phyloP scores from a whole-genome alignment of 2,113 vertebrate species.

The Orientallactaga bullata region DNA sequence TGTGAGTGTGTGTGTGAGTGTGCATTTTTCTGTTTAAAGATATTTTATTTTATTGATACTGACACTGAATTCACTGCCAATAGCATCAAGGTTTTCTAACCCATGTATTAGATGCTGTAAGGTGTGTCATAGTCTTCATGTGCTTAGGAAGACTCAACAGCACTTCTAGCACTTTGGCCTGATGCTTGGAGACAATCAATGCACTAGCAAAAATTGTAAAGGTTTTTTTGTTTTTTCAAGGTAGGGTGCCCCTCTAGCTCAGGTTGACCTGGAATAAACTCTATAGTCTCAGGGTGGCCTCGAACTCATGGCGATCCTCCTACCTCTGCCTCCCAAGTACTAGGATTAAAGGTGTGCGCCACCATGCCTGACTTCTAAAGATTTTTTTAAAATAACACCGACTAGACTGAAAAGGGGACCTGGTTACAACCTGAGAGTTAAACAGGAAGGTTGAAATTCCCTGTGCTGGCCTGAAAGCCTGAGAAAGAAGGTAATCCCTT shows the following conservation, averaged over 20 bases:
- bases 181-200: background rate
- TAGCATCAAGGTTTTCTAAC: background rate
- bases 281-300: no score
- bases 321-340: no score
- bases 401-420: background rate
- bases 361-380: no score
- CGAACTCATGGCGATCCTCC: no score
- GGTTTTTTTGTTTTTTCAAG: no score
- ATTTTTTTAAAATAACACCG: background rate
- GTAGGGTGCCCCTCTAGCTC: no score
- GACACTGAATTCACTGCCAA: background rate
- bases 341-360: no score
- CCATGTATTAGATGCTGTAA: background rate
- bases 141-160: background rate
- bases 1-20: background rate
- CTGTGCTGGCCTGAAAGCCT: background rate
- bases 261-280: no score
- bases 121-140: background rate
- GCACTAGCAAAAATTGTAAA: background rate
- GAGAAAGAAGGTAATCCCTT: background rate
- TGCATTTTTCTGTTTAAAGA: constrained; percentile 55
- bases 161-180: background rate
- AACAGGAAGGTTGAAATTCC: background rate
- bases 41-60: background rate
- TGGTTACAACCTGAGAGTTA: background rate